Evolutionary conservation across 2,797 vertebrate species (phyloP).

Genomic region (Ambastaia sidthimunki): DNA sequence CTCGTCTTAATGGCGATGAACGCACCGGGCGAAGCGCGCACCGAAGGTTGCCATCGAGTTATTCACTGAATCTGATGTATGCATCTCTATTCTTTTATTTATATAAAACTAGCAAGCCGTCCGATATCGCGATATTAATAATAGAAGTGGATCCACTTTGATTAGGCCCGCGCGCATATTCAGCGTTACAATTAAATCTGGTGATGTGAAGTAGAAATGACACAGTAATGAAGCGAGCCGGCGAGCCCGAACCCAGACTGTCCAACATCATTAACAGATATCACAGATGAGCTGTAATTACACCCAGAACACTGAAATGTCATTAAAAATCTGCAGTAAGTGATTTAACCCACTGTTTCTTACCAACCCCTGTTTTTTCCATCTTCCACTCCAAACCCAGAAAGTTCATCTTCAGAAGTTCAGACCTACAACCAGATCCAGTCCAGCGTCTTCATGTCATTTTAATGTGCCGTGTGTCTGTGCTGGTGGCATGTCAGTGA

Average conservation of each 20-base stretch:
- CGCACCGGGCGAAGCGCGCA: constrained; percentile 42
- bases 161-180: constrained; percentile 99
- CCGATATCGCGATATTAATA: constrained; percentile 99
- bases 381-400: constrained; percentile 65
- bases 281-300: constrained; percentile 99
- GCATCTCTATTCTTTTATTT: constrained; percentile 99
- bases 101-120: constrained; percentile 99
- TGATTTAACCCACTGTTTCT: constrained; percentile 99
- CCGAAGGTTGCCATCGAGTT: no score
- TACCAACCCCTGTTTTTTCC: constrained; percentile 77
- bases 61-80: constrained; percentile 98
- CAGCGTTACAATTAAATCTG: constrained; percentile 99
- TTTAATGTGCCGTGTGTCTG: constrained; percentile 85
- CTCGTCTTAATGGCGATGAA: constrained; percentile 96
- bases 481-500: constrained; percentile 92
- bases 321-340: constrained; percentile 99
- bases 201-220: constrained; percentile 99
- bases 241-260: constrained; percentile 99
- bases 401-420: constrained; percentile 89
- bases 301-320: constrained; percentile 99
- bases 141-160: constrained; percentile 99
- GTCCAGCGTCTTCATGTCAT: constrained; percentile 95
- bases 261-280: constrained; percentile 99
- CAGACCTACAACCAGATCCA: constrained; percentile 85
- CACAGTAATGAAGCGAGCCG: constrained; percentile 99